These are phyloP conservation scores for Caerostris extrusa DNA, from an alignment of 1,140 invertebrate species.

Conservation along the genomic window DNA sequence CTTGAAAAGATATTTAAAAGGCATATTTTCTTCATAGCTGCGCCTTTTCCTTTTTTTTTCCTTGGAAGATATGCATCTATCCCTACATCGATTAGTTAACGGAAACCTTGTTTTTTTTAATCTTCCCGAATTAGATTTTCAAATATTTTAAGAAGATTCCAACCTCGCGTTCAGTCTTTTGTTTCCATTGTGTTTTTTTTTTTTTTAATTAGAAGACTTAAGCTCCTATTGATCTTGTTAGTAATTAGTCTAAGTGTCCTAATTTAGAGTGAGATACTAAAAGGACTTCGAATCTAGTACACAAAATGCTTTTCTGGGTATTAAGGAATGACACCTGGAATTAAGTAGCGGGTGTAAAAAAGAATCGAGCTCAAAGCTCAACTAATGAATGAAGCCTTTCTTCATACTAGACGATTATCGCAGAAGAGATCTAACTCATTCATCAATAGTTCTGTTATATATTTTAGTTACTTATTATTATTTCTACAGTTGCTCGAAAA, in stretches of 20 bases:
- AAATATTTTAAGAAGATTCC: conserved; percentile 39
- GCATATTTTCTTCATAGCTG: conserved; percentile 56
- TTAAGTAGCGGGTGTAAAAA: neutral
- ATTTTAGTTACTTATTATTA: too few relatives aligned
- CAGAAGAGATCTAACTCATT: too few relatives aligned
- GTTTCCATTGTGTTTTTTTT: conserved; percentile 43
- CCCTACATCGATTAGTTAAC: conserved; percentile 19
- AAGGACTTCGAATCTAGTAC: neutral
- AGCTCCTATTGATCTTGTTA: neutral
- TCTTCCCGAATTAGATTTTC: conserved; percentile 40
- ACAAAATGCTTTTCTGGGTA: neutral
- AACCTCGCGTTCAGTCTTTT: conserved; percentile 28
- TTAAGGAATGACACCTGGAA: conserved; percentile 8
- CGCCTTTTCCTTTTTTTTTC: conserved; percentile 21
- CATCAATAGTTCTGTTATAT: too few relatives aligned
- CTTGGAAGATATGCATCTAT: conserved; percentile 27
- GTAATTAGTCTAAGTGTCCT: conserved; percentile 11
- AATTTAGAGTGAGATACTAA: conserved; percentile 1
- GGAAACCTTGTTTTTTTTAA: conserved; percentile 39
- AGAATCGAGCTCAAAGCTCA: too few relatives aligned
- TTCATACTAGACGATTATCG: too few relatives aligned
- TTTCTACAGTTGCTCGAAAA: too few relatives aligned
- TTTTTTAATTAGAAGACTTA: conserved; percentile 4
- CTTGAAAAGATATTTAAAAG: conserved; percentile 67
- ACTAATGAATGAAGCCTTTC: too few relatives aligned